Evolutionary conservation across 2,888 invertebrate species (phyloP).

Genomic region (Harpagoxenus sublaevis): DNA sequence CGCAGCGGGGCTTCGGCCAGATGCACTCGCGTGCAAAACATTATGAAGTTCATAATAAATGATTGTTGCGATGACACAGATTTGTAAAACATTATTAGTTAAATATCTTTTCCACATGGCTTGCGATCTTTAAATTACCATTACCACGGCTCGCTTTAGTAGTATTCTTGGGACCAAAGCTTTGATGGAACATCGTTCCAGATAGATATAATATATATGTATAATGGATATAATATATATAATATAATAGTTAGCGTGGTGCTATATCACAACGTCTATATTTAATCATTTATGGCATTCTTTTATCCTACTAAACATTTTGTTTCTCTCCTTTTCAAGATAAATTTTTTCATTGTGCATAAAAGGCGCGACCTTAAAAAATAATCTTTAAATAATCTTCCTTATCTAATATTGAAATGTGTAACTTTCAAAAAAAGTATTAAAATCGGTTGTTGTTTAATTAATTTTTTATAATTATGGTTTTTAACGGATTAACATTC

Average conservation of each 20-base stretch:
- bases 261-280: background rate
- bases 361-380: background rate
- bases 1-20: constrained; percentile 58
- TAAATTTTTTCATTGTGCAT: background rate
- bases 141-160: background rate
- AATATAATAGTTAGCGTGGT: background rate
- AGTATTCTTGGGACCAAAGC: background rate
- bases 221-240: background rate
- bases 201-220: background rate
- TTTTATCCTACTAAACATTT: background rate
- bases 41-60: background rate
- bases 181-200: too few species aligned
- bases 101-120: background rate
- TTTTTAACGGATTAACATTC: background rate
- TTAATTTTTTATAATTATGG: background rate
- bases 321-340: background rate
- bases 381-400: background rate
- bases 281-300: background rate
- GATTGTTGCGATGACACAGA: background rate
- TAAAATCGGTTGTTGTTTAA: background rate
- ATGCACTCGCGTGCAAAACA: constrained; percentile 1
- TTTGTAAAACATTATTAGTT: background rate
- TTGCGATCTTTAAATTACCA: background rate
- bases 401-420: background rate
- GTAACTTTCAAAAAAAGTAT: background rate